A percentile compares a stretch with the other conserved stretches of the same genome.
phyloP scores from a whole-genome alignment of 2,888 invertebrate genomes.

The Diaprepes abbreviatus region DNA sequence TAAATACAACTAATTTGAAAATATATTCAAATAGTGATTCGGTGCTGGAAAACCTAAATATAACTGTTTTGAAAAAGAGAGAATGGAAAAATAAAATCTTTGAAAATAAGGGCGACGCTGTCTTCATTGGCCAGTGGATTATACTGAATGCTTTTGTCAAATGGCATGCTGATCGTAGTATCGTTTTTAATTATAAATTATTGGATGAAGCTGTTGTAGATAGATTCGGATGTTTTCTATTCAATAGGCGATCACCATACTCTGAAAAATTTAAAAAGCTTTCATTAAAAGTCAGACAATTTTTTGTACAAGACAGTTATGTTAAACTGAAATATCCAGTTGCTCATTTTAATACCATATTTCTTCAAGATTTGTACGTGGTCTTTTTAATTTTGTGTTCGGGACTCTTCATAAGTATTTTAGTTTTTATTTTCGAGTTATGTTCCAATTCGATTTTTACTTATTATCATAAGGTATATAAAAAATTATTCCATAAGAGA shows the following conservation, averaged over 20 bases:
- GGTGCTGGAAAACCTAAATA: not conserved
- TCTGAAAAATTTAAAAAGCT: not conserved
- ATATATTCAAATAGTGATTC: not conserved
- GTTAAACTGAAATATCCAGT: not conserved
- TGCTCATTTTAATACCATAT: not conserved
- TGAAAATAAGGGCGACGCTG: slow-evolving; percentile 15
- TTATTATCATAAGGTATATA: not conserved
- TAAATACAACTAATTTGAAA: not conserved
- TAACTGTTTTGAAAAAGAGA: not conserved
- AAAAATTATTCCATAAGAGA: not conserved
- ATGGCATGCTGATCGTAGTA: slow-evolving; percentile 13
- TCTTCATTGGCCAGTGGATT: not conserved
- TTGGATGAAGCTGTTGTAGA: not conserved
- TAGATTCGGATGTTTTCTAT: not conserved
- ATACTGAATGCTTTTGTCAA: not conserved
- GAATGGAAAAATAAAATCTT: slow-evolving; percentile 1
- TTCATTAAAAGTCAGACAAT: not conserved
- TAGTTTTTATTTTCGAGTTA: slow-evolving; percentile 1
- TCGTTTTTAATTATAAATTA: not conserved
- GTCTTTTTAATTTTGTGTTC: not conserved
- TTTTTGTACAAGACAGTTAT: not conserved
- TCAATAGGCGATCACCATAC: not conserved
- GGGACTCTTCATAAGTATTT: not conserved
- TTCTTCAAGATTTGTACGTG: not conserved
- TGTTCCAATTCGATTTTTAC: not conserved